A percentile compares a stretch with the other conserved stretches of the same genome.
phyloP scores from a whole-genome alignment of 64 coral and sea anemone genomes.

The Orbicella faveolata region DNA sequence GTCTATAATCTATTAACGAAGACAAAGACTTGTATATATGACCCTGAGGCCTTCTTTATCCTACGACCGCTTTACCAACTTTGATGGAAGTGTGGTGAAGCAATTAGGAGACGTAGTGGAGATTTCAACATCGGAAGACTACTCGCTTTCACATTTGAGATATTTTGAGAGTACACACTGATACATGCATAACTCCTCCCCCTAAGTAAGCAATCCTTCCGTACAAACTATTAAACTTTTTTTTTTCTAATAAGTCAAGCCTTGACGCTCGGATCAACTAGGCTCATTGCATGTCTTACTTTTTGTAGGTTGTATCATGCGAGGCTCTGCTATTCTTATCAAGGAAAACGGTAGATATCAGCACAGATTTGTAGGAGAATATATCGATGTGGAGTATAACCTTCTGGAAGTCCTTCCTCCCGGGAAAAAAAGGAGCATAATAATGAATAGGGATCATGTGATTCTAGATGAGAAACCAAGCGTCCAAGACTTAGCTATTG shows the following conservation, averaged over 20 bases:
- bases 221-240: background rate
- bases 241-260: no score
- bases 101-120: no score
- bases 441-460: background rate
- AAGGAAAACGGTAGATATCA: background rate
- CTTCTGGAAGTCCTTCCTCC: background rate
- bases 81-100: no score
- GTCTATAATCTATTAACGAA: no score
- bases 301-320: background rate
- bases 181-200: no score
- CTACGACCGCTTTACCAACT: no score
- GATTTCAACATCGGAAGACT: no score
- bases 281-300: background rate
- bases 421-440: no score
- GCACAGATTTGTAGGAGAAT: background rate
- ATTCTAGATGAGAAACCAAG: conserved; percentile 3
- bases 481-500: background rate
- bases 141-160: no score
- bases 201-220: background rate
- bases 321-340: background rate
- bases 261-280: background rate
- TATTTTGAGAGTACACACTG: no score
- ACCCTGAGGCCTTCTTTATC: no score
- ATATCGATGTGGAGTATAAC: background rate
- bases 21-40: no score